Evolutionary conservation across 2,888 invertebrate genomes (phyloP).

Genomic region (Hyppa rectilinea): DNA sequence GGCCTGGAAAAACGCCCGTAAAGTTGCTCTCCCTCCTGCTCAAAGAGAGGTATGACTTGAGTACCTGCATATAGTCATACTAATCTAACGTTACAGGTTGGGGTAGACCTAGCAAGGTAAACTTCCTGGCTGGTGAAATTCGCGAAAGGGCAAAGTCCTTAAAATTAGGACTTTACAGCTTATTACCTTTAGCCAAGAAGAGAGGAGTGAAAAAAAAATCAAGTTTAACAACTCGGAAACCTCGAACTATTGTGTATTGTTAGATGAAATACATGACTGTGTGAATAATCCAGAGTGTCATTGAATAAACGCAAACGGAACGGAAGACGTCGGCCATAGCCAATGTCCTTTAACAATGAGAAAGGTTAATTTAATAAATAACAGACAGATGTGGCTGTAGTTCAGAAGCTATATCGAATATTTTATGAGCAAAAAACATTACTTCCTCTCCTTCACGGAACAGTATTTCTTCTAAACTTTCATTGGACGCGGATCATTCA

Average conservation of each 20-base stretch:
- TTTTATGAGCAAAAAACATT: not conserved
- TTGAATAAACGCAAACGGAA: conserved; percentile 30
- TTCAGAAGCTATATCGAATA: not conserved
- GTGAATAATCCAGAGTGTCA: not conserved
- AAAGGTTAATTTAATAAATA: conserved; percentile 35
- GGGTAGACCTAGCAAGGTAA: not conserved
- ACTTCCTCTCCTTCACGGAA: not conserved
- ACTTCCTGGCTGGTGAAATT: not conserved
- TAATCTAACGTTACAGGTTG: not conserved
- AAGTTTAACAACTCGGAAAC: not conserved
- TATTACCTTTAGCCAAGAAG: not conserved
- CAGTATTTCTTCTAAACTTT: not conserved
- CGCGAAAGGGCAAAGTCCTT: no score
- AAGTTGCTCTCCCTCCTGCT: not conserved
- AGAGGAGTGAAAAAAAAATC: not conserved
- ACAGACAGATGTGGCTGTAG: not conserved
- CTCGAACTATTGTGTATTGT: not conserved
- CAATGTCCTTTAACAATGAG: conserved; percentile 27
- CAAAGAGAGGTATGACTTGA: not conserved
- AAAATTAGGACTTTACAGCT: no score
- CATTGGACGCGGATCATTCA: not conserved
- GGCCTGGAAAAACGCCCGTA: no score
- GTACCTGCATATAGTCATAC: not conserved
- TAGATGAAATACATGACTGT: not conserved
- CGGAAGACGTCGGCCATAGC: conserved; percentile 1